Evolutionary conservation across 2,888 invertebrate species (phyloP), one percentile per base, ranked within the genome.

Genomic region (Philereme vetulata): DNA sequence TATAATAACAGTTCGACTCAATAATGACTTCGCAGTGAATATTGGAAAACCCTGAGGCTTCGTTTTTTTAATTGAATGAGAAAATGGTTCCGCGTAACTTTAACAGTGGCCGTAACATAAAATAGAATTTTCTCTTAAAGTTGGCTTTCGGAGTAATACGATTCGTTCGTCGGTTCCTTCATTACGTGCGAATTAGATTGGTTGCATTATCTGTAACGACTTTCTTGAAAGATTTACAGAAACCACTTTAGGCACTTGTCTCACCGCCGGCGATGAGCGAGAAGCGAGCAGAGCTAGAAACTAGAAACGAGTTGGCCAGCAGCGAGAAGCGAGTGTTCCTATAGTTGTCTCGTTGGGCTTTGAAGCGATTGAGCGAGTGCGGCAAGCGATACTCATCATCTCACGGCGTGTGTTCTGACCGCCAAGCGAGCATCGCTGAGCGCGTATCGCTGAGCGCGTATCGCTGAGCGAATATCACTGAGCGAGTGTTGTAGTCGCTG

Each of bases 141-240:
- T 60, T 63, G 66, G 60, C 65, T 62, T 59, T 70, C 55, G 46
- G 54, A 57, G 64, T 62, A 61, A 68, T 67, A 67, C 66, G 63
- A 70, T 68, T 68, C 52, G 49, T 62, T 44, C 60, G 51, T 61
- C 61, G 64, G 67, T 68, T 67, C 61, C 40, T 62, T 71, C 65
- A 66, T 66, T 68, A 68, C 53, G 60, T 54, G 65, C 33, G 59
- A 65, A 68, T 65, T 65, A 62, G 64, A 67, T 69, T 62, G 61
- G 54, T 55, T 65, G 60, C 59, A 62, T 66, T 70, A 65, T 63
- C 59, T 55, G 34, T 55, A 58, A 63, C 52, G 61, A 53, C 47
- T 48, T 55, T 40, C 9, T 43, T 60, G 43, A 57, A 67, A 56
- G 64, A 64, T 62, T 62, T 34, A 54, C 46, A 9, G 33, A 38